Percentiles rank a stretch among this genome's conserved stretches.
These are phyloP conservation scores for Brachionus koreanus DNA, from an alignment of 1,140 invertebrate genomes.

Conservation along the genomic window DNA sequence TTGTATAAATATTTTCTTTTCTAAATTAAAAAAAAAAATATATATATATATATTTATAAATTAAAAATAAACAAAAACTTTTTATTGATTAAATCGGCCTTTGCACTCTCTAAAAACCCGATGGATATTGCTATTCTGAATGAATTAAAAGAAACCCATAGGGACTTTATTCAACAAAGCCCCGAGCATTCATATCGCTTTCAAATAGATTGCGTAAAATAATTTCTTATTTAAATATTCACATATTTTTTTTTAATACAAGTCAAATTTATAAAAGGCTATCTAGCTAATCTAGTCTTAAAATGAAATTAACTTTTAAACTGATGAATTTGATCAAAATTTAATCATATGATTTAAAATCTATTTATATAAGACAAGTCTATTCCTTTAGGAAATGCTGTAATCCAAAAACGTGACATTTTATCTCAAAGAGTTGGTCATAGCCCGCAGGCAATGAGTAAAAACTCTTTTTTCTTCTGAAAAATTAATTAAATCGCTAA, in stretches of 20 bases:
- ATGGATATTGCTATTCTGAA: neutral
- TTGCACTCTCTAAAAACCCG: neutral
- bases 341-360: neutral
- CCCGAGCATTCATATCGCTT: neutral
- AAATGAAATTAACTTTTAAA: neutral
- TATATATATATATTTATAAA: neutral
- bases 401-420: constrained; percentile 1
- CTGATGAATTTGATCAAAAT: neutral
- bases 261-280: neutral
- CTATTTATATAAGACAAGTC: neutral
- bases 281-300: neutral
- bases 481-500: neutral
- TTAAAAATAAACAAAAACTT: neutral
- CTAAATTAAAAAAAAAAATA: neutral
- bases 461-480: neutral
- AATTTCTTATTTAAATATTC: neutral
- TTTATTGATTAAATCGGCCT: neutral
- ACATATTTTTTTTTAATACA: neutral
- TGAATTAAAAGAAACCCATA: neutral
- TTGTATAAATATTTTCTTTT: neutral
- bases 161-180: neutral
- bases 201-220: neutral
- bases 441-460: neutral
- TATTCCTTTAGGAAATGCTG: neutral
- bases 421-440: neutral